Percentiles rank a stretch among this genome's conserved stretches.
Conservation (phyloP, 2,113 vertebrate species). For the Daboia siamensis region DNA sequence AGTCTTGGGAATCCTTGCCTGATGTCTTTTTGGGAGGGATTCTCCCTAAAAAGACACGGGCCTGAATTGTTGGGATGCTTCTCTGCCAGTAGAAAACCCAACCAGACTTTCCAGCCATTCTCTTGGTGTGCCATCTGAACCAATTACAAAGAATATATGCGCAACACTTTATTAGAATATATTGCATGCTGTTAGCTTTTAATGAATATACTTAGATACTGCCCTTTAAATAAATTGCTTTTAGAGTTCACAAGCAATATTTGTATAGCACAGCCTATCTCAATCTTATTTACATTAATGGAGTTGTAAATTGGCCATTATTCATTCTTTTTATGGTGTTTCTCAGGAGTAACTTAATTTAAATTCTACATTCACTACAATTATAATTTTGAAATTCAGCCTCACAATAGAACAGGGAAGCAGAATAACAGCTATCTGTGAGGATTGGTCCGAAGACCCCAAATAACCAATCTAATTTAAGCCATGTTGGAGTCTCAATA, state of each 20-base stretch:
- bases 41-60: background rate
- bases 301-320: background rate
- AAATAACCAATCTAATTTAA: background rate
- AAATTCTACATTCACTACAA: background rate
- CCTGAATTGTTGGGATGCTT: background rate
- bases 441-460: background rate
- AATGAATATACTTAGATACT: background rate
- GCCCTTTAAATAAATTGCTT: background rate
- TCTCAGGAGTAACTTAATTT: background rate
- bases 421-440: background rate
- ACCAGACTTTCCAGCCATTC: background rate
- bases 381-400: background rate
- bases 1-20: background rate
- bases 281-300: background rate
- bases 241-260: background rate
- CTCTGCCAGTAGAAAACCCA: background rate
- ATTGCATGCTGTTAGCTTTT: background rate
- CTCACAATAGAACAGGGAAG: background rate
- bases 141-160: background rate
- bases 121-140: background rate
- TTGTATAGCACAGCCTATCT: background rate
- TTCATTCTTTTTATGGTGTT: background rate
- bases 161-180: background rate
- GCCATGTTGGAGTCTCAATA: background rate
- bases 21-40: background rate